These are phyloP conservation scores for Phoxinus phoxinus DNA, from an alignment of 2,113 vertebrate species.

Conservation along the genomic window DNA sequence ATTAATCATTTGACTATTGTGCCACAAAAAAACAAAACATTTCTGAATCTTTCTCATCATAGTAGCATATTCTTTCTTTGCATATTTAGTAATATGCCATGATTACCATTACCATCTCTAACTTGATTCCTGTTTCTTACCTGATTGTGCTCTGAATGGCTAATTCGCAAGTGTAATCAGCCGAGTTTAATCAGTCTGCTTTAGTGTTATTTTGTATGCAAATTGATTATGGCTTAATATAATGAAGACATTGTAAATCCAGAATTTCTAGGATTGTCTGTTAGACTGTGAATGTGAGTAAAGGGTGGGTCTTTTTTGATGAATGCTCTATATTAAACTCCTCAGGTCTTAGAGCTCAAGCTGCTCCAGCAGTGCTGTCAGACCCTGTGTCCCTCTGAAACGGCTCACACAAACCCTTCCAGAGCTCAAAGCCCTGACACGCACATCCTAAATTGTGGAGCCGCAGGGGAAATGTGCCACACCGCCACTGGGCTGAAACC, in stretches of 20 bases:
- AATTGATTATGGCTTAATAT: background rate
- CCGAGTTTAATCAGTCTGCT: background rate
- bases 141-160: slow-evolving; percentile 22
- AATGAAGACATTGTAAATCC: background rate
- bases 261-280: background rate
- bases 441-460: background rate
- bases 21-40: background rate
- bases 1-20: background rate
- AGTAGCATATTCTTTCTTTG: background rate
- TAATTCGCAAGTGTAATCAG: slow-evolving; percentile 27
- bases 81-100: slow-evolving; percentile 3
- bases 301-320: slow-evolving; percentile 16
- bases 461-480: background rate
- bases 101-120: background rate
- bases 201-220: background rate
- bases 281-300: slow-evolving; percentile 4
- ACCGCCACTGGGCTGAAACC: slow-evolving; percentile 15
- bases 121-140: slow-evolving; percentile 7
- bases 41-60: background rate
- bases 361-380: slow-evolving; percentile 48
- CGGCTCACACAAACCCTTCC: slow-evolving; percentile 1
- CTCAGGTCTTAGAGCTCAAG: background rate
- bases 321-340: slow-evolving; percentile 39
- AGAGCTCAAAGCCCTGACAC: background rate
- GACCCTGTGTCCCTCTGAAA: slow-evolving; percentile 34